Percentiles rank a stretch among this genome's conserved stretches.
Evolutionary conservation across 1,140 invertebrate genomes (phyloP).

Genomic region (Magallana angulata): DNA sequence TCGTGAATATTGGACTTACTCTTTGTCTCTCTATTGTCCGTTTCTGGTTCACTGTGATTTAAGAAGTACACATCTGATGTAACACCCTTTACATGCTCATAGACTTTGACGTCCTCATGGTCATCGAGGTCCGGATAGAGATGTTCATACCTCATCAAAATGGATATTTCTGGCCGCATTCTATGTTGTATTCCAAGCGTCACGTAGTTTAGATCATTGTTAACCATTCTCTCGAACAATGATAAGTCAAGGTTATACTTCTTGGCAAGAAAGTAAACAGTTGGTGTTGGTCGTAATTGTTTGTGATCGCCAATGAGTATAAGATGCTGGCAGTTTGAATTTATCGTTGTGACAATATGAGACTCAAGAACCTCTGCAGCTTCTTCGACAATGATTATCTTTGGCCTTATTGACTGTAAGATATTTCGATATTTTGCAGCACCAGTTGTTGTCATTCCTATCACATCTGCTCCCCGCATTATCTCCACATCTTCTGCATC

Average conservation of each 20-base stretch:
- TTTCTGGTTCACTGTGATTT: constrained; percentile 74
- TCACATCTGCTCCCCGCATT: constrained; percentile 70
- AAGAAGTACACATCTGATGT: constrained; percentile 77
- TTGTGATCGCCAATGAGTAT: constrained; percentile 90
- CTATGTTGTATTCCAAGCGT: constrained; percentile 71
- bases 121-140: constrained; percentile 78
- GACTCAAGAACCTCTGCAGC: constrained; percentile 78
- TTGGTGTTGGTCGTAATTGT: constrained; percentile 80
- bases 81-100: constrained; percentile 76
- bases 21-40: constrained; percentile 68
- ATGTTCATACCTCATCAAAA: constrained; percentile 71
- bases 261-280: constrained; percentile 75
- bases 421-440: constrained; percentile 71
- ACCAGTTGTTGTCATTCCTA: constrained; percentile 78
- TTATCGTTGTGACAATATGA: constrained; percentile 81
- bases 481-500: constrained; percentile 68
- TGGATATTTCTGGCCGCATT: constrained; percentile 75
- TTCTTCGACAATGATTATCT: constrained; percentile 77
- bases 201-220: constrained; percentile 74
- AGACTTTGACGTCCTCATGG: constrained; percentile 68
- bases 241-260: constrained; percentile 79
- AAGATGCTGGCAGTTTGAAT: constrained; percentile 87
- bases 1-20: constrained; percentile 77
- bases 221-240: constrained; percentile 79
- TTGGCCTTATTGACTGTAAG: constrained; percentile 66